phyloP scores from a whole-genome alignment of 2,888 invertebrate species.

The Achlya flavicornis region DNA sequence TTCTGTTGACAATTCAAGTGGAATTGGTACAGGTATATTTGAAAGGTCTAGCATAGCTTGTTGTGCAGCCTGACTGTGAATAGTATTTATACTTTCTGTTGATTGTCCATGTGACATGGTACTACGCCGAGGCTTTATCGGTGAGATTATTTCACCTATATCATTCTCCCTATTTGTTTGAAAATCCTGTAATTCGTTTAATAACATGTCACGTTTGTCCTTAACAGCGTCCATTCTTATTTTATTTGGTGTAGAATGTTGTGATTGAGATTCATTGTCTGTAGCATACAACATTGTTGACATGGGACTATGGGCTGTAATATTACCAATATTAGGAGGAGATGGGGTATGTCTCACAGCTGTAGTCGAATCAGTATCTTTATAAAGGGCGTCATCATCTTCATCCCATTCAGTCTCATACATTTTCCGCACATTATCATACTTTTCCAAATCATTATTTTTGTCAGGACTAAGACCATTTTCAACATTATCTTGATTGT shows the following conservation, averaged over 20 bases:
- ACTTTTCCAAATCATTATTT: slow-evolving; percentile 51
- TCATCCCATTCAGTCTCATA: slow-evolving; percentile 74
- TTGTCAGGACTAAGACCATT: slow-evolving; percentile 47
- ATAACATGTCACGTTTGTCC: slow-evolving; percentile 58
- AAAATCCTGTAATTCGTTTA: slow-evolving; percentile 59
- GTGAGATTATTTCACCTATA: slow-evolving; percentile 36
- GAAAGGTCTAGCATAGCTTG: slow-evolving; percentile 22
- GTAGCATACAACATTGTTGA: slow-evolving; percentile 52
- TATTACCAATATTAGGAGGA: slow-evolving; percentile 34
- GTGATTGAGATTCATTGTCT: slow-evolving; percentile 30
- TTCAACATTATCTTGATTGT: slow-evolving; percentile 40
- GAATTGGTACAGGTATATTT: slow-evolving; percentile 39
- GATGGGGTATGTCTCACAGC: slow-evolving; percentile 26
- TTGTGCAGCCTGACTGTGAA: slow-evolving; percentile 22
- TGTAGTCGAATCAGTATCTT: slow-evolving; percentile 48
- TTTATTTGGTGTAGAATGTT: slow-evolving; percentile 29
- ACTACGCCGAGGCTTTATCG: slow-evolving; percentile 26
- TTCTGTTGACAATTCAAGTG: slow-evolving; percentile 53
- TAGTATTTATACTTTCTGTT: slow-evolving; percentile 21
- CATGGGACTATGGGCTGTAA: slow-evolving; percentile 47
- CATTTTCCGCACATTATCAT: slow-evolving; percentile 50
- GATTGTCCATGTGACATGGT: slow-evolving; percentile 22
- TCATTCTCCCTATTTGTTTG: slow-evolving; percentile 44
- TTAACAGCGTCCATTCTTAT: slow-evolving; percentile 42
- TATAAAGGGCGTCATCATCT: slow-evolving; percentile 78